Evolutionary conservation across 2,888 invertebrate species (phyloP).

Genomic region (Pomacea canaliculata): DNA sequence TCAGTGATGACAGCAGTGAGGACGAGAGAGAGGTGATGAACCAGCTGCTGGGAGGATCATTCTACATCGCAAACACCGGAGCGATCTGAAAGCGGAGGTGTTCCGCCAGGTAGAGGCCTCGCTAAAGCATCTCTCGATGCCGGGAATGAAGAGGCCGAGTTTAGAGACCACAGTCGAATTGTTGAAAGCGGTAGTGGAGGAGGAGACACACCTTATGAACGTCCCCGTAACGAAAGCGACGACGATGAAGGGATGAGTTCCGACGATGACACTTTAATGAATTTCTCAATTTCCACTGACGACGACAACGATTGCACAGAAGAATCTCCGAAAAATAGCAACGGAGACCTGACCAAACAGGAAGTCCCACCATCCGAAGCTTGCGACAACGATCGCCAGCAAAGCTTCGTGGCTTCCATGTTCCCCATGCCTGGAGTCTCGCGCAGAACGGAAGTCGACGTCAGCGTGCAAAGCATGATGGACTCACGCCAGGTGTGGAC

Average conservation of each 20-base stretch:
- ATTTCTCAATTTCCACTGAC: slow-evolving; percentile 16
- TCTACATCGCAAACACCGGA: not conserved
- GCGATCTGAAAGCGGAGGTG: not conserved
- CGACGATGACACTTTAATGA: slow-evolving; percentile 12
- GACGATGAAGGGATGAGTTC: not conserved
- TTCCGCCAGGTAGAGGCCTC: not conserved
- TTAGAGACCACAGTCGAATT: not conserved
- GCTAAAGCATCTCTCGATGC: not conserved
- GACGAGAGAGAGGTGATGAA: slow-evolving; percentile 11
- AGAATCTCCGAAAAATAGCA: too few species aligned
- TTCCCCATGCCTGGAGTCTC: not conserved
- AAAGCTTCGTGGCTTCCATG: not conserved
- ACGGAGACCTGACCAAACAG: too few species aligned
- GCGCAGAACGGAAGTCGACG: not conserved
- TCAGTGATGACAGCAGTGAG: not conserved
- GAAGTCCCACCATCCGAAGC: too few species aligned
- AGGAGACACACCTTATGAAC: not conserved
- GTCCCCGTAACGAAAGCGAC: not conserved
- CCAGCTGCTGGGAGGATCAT: slow-evolving; percentile 2
- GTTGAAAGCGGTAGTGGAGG: not conserved
- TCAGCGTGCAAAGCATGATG: slow-evolving; percentile 16
- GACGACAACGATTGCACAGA: not conserved
- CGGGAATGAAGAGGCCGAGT: not conserved
- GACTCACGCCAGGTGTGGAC: not conserved
- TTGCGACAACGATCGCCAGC: not conserved